phyloP scores from a whole-genome alignment of 2,113 vertebrate species.

The Gallinago undulata region DNA sequence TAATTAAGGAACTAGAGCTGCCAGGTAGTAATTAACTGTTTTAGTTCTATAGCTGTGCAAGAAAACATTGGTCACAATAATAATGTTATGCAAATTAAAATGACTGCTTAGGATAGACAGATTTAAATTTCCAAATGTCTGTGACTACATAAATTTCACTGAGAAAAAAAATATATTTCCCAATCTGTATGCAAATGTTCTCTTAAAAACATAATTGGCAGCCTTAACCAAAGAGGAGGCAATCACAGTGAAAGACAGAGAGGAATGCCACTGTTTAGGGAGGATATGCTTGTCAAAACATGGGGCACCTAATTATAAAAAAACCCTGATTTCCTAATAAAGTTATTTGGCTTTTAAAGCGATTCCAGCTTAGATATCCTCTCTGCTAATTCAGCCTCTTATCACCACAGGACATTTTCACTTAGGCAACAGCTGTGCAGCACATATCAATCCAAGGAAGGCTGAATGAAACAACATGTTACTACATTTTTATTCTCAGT shows the following conservation, averaged over 20 bases:
- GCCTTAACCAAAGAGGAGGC: not conserved
- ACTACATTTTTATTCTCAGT: not conserved
- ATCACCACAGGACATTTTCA: not conserved
- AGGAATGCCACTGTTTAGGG: not conserved
- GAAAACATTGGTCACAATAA: conserved; percentile 2
- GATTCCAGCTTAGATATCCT: not conserved
- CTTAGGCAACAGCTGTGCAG: not conserved
- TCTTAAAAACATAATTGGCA: conserved; percentile 7
- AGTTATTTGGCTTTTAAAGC: not conserved
- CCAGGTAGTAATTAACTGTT: not conserved
- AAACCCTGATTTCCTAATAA: not conserved
- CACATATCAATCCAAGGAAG: not conserved
- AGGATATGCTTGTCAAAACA: conserved; percentile 1
- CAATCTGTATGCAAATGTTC: conserved; percentile 17
- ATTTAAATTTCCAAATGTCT: conserved; percentile 23
- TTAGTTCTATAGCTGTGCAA: not conserved
- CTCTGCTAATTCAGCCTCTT: conserved; percentile 1
- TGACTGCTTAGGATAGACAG: not conserved
- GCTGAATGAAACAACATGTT: not conserved
- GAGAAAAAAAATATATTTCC: not conserved
- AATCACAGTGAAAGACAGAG: not conserved
- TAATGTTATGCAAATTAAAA: conserved; percentile 29
- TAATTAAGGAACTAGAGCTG: not conserved
- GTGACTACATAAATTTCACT: not conserved
- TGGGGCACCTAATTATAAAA: not conserved